Evolutionary conservation across 2,888 invertebrate genomes (phyloP).

Genomic region (Linnaemya vulpina): DNA sequence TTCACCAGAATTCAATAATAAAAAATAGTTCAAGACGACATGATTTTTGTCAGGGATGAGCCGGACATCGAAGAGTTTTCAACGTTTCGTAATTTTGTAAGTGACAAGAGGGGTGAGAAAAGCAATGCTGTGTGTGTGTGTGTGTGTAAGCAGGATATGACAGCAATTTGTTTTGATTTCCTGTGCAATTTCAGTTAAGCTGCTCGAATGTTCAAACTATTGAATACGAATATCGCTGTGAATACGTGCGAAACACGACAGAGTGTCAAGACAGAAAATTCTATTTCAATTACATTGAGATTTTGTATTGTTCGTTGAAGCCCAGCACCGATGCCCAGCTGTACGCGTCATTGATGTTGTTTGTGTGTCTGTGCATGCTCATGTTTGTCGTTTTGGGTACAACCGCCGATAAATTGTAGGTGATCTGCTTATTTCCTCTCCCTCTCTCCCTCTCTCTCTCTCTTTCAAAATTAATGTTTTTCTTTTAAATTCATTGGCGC

Average conservation of each 20-base stretch:
- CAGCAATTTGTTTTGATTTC: not conserved
- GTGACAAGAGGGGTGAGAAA: not conserved
- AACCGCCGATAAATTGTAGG: slow-evolving; percentile 85
- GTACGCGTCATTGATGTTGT: slow-evolving; percentile 54
- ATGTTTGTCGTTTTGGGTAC: slow-evolving; percentile 84
- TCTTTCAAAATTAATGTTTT: not conserved
- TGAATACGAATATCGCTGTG: slow-evolving; percentile 78
- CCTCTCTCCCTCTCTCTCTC: not conserved
- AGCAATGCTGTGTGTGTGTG: not conserved
- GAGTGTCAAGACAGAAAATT: slow-evolving; percentile 78
- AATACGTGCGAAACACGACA: slow-evolving; percentile 78
- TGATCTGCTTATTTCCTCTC: too few relatives aligned
- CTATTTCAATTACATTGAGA: slow-evolving; percentile 80
- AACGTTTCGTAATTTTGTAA: slow-evolving; percentile 61
- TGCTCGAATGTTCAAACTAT: slow-evolving; percentile 71
- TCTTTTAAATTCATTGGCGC: not conserved
- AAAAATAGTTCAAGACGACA: not conserved
- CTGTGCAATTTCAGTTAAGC: slow-evolving; percentile 65
- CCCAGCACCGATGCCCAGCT: slow-evolving; percentile 71
- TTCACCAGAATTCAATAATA: not conserved
- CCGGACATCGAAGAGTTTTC: slow-evolving; percentile 52
- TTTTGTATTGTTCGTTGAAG: slow-evolving; percentile 81
- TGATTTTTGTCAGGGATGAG: not conserved
- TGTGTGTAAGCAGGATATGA: not conserved
- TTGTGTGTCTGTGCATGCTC: slow-evolving; percentile 77